Conservation (phyloP, 2,113 vertebrate genomes). For the Pongo pygmaeus region DNA sequence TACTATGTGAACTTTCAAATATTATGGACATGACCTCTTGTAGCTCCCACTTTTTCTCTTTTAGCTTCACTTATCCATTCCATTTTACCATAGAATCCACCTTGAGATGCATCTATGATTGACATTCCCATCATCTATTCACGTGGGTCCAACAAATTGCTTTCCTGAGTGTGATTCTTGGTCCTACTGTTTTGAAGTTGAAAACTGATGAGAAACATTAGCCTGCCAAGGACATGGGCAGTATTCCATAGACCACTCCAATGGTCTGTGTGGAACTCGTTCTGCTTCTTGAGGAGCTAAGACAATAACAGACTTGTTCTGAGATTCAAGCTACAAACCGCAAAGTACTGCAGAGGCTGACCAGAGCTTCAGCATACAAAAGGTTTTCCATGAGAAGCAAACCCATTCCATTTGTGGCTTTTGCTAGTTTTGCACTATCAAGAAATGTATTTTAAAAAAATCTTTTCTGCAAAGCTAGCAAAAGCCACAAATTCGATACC, state of each 20-base stretch:
- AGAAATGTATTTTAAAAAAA: conserved; percentile 73
- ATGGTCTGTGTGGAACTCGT: conserved; percentile 50
- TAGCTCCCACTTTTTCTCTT: not conserved
- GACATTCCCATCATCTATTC: not conserved
- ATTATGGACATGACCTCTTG: not conserved
- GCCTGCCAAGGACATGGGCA: conserved; percentile 35
- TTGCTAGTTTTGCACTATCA: conserved; percentile 81
- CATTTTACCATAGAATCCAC: not conserved
- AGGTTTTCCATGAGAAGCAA: conserved; percentile 74
- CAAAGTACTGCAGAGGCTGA: conserved; percentile 77
- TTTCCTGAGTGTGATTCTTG: conserved; percentile 35
- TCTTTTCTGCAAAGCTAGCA: conserved; percentile 81
- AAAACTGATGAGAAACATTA: conserved; percentile 65
- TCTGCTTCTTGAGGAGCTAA: conserved; percentile 69
- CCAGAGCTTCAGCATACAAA: conserved; percentile 60
- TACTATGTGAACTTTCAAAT: conserved; percentile 25
- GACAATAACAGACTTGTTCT: conserved; percentile 76
- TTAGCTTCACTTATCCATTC: not conserved
- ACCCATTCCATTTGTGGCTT: conserved; percentile 82
- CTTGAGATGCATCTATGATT: conserved; percentile 22
- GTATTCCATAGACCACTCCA: conserved; percentile 53
- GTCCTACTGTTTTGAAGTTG: conserved; percentile 16
- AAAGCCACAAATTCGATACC: conserved; percentile 81
- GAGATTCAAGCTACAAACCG: conserved; percentile 75
- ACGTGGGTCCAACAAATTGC: conserved; percentile 64